Conservation (phyloP, 2,113 vertebrate genomes). For the Todiramphus chloris region DNA sequence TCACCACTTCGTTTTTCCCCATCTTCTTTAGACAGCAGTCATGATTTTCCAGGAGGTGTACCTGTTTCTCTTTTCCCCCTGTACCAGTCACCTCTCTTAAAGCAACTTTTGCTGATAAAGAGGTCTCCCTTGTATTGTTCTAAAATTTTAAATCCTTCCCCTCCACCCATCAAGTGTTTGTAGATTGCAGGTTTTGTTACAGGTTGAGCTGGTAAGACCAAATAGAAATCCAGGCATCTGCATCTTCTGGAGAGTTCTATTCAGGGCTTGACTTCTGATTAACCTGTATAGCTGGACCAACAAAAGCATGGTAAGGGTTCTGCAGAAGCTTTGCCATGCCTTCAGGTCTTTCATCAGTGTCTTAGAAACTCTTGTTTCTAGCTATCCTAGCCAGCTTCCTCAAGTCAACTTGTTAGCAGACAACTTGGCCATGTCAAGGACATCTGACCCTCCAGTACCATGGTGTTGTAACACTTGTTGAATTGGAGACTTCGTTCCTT, state of each 20-base stretch:
- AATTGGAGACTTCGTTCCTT: not conserved
- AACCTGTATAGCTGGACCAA: not conserved
- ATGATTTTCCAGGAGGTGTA: not conserved
- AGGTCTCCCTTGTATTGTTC: constrained; percentile 17
- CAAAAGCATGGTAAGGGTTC: not conserved
- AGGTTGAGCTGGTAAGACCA: not conserved
- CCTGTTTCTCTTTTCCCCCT: not conserved
- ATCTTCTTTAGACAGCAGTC: not conserved
- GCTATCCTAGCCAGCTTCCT: not conserved
- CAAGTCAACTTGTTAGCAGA: not conserved
- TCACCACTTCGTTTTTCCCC: not conserved
- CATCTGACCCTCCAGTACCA: not conserved
- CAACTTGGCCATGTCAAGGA: not conserved
- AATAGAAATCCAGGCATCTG: not conserved
- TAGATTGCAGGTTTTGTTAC: constrained; percentile 1
- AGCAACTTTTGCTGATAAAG: not conserved
- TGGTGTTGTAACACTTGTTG: not conserved
- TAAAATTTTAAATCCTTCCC: not conserved
- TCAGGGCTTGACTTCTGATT: not conserved
- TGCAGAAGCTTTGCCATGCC: not conserved
- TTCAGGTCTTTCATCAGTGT: not conserved
- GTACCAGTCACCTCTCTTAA: not conserved
- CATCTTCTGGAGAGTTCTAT: not conserved
- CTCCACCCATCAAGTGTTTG: not conserved
- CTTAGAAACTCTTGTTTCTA: not conserved